phyloP scores from a whole-genome alignment of 2,797 vertebrate species.

The Petrocephalus sullivani region DNA sequence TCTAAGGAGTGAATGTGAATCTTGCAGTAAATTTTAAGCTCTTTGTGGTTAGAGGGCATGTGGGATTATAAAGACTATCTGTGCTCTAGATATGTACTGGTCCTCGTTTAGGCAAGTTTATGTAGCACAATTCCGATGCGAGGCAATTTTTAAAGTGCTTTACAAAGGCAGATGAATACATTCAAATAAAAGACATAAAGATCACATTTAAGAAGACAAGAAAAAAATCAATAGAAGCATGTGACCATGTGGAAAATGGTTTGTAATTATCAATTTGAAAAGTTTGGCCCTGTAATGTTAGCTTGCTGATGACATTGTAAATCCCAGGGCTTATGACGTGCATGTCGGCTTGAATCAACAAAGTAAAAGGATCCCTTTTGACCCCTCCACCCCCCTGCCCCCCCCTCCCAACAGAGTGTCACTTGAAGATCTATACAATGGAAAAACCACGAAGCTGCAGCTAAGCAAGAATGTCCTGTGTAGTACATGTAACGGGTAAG shows the following conservation, averaged over 20 bases:
- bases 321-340: background rate
- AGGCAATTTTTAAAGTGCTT: too few relatives aligned
- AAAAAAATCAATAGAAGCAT: background rate
- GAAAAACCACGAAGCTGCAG: constrained; percentile 97
- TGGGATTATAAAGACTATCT: background rate
- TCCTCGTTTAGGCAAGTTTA: too few relatives aligned
- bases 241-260: background rate
- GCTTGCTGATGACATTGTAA: background rate
- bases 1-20: background rate
- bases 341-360: background rate
- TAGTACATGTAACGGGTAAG: constrained; percentile 92
- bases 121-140: too few relatives aligned
- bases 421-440: constrained; percentile 96
- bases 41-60: background rate
- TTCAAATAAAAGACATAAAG: too few relatives aligned
- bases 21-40: background rate
- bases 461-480: constrained; percentile 99
- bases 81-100: background rate
- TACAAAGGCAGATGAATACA: too few relatives aligned
- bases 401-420: constrained; percentile 70
- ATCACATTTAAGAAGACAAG: too few relatives aligned
- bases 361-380: background rate
- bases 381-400: background rate
- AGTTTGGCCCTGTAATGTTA: background rate
- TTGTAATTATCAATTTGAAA: background rate